Conservation (phyloP, 2,113 vertebrate species). For the Leptobrachium leishanense region DNA sequence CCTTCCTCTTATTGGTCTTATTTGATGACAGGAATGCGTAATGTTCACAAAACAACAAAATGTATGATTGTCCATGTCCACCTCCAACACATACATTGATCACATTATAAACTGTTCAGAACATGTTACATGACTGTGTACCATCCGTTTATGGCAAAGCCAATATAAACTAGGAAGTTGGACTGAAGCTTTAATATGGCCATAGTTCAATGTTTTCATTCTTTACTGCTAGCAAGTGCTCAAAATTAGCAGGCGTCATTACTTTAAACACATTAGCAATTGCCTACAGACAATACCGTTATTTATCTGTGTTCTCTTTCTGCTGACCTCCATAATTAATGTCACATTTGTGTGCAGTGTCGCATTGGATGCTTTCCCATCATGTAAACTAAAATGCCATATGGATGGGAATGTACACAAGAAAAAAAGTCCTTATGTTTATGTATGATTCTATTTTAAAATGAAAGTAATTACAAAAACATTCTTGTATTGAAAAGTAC, state of each 20-base stretch:
- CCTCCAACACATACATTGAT: no score
- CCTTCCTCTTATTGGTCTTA: no score
- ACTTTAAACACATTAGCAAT: conserved; percentile 25
- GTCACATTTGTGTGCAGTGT: conserved; percentile 34
- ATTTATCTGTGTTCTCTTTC: conserved; percentile 25
- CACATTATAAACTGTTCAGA: no score
- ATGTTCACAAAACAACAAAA: no score
- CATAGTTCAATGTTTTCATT: conserved; percentile 1
- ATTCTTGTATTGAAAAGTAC: conserved; percentile 12
- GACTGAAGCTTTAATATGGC: not conserved
- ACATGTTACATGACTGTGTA: not conserved
- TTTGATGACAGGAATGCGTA: no score
- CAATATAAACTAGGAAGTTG: not conserved
- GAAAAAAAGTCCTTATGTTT: conserved; percentile 8
- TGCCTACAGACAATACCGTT: conserved; percentile 11
- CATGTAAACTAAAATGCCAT: conserved; percentile 32
- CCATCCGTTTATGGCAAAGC: not conserved
- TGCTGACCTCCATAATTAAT: conserved; percentile 39
- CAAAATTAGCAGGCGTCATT: conserved; percentile 22
- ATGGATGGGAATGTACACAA: conserved; percentile 8
- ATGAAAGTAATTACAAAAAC: conserved; percentile 5
- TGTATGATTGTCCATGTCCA: no score
- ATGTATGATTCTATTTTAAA: conserved; percentile 32
- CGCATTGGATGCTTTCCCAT: conserved; percentile 30
- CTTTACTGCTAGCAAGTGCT: conserved; percentile 3